Evolutionary conservation across 2,888 invertebrate genomes (phyloP).

Genomic region (Drosophila mimica): DNA sequence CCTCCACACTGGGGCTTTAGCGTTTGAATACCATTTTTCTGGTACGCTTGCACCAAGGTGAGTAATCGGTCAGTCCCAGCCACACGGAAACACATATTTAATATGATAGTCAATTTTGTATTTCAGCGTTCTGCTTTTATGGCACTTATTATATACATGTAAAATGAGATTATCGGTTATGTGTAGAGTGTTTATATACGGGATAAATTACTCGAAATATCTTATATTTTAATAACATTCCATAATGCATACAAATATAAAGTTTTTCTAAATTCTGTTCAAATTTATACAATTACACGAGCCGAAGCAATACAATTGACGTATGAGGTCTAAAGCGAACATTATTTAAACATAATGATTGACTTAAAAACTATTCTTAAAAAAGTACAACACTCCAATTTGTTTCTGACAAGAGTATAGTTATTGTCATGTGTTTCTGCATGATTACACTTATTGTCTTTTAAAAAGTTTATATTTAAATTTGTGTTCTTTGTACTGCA

Average conservation of each 20-base stretch:
- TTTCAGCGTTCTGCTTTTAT: slow-evolving; percentile 67
- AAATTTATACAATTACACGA: neutral
- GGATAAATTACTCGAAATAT: slow-evolving; percentile 23
- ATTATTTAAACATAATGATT: slow-evolving; percentile 10
- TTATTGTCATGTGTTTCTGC: slow-evolving; percentile 53
- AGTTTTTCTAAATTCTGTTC: neutral
- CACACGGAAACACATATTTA: slow-evolving; percentile 29
- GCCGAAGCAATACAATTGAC: neutral
- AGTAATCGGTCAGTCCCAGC: slow-evolving; percentile 45
- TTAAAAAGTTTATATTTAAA: slow-evolving; percentile 31
- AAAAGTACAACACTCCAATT: neutral
- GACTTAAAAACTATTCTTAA: neutral
- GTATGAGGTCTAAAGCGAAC: neutral
- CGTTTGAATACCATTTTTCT: slow-evolving; percentile 22
- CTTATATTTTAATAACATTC: slow-evolving; percentile 8
- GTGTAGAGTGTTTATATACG: slow-evolving; percentile 13
- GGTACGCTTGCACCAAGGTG: slow-evolving; percentile 54
- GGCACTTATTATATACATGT: slow-evolving; percentile 75
- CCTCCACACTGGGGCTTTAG: slow-evolving; percentile 10
- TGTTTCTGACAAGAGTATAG: slow-evolving; percentile 8
- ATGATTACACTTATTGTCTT: slow-evolving; percentile 63
- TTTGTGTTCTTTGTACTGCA: slow-evolving; percentile 56
- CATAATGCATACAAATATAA: neutral
- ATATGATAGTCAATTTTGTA: slow-evolving; percentile 55
- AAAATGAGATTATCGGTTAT: slow-evolving; percentile 78